Evolutionary conservation across 2,888 invertebrate genomes (phyloP).

Genomic region (Agrypnus murinus): DNA sequence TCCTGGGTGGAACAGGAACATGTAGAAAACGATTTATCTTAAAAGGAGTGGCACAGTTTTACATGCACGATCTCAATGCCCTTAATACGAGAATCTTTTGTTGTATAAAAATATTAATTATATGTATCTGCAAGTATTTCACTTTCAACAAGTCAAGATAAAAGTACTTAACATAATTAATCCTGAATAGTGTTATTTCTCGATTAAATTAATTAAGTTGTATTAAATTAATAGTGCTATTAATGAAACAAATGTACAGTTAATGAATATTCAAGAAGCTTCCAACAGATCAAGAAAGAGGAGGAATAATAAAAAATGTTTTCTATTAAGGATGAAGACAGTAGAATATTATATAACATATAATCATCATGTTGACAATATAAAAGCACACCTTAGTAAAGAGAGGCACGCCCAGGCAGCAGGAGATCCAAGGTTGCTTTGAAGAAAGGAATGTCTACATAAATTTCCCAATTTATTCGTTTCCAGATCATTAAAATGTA

Average conservation of each 20-base stretch:
- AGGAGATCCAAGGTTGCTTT: constrained; percentile 29
- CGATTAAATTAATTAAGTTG: too few species aligned
- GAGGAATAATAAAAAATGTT: too few species aligned
- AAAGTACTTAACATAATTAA: too few species aligned
- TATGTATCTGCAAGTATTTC: too few species aligned
- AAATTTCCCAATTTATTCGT: constrained; percentile 36
- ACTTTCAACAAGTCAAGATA: too few species aligned
- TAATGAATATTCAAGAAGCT: too few species aligned
- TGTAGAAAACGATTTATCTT: not conserved
- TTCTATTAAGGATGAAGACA: constrained; percentile 10
- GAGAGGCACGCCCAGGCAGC: constrained; percentile 16
- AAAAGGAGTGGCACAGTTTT: not conserved
- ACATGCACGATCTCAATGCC: constrained; percentile 12
- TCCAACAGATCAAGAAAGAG: too few species aligned
- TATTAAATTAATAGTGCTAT: too few species aligned
- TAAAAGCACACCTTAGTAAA: constrained; percentile 16
- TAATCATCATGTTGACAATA: constrained; percentile 13
- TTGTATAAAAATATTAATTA: too few species aligned
- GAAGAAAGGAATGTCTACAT: constrained; percentile 28
- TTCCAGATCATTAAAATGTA: constrained; percentile 23
- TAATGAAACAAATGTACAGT: too few species aligned
- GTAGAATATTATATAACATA: constrained; percentile 18
- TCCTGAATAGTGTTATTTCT: too few species aligned
- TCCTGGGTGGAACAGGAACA: constrained; percentile 18
- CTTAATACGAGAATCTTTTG: not conserved